These are phyloP conservation scores for Apodemus agrarius DNA, from an alignment of 2,797 vertebrate species.

Conservation along the genomic window DNA sequence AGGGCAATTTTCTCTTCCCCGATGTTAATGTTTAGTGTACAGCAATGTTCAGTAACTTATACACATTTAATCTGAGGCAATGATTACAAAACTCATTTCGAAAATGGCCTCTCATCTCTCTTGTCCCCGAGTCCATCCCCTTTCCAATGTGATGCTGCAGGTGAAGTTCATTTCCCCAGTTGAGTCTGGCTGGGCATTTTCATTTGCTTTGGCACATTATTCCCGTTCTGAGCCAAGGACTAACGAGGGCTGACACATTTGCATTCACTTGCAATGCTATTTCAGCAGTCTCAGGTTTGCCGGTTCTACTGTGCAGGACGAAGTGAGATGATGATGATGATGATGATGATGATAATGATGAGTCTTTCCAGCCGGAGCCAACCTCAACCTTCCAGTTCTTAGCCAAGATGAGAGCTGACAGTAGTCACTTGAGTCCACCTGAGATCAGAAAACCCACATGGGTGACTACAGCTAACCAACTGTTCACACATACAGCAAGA, in stretches of 20 bases:
- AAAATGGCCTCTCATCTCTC: not conserved
- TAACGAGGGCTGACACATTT: not conserved
- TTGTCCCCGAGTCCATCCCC: not conserved
- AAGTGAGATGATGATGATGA: not conserved
- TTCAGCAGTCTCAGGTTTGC: not conserved
- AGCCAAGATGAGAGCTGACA: not conserved
- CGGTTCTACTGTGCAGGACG: not conserved
- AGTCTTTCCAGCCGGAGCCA: not conserved
- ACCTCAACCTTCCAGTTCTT: not conserved
- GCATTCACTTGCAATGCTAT: not conserved
- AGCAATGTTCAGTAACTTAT: conserved; percentile 29
- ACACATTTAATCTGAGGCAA: not conserved
- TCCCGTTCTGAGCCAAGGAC: not conserved
- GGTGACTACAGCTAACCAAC: not conserved
- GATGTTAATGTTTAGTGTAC: conserved; percentile 5
- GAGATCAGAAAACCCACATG: not conserved
- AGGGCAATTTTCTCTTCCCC: conserved; percentile 47
- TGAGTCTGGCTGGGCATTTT: not conserved
- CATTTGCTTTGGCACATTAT: not conserved
- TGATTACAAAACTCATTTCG: not conserved
- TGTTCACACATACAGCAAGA: not conserved
- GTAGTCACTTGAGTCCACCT: not conserved
- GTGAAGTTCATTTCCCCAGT: not conserved
- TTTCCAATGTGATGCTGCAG: not conserved
- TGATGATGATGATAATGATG: too few species aligned